phyloP scores from a whole-genome alignment of 2,888 invertebrate genomes.

The Metellina segmentata region DNA sequence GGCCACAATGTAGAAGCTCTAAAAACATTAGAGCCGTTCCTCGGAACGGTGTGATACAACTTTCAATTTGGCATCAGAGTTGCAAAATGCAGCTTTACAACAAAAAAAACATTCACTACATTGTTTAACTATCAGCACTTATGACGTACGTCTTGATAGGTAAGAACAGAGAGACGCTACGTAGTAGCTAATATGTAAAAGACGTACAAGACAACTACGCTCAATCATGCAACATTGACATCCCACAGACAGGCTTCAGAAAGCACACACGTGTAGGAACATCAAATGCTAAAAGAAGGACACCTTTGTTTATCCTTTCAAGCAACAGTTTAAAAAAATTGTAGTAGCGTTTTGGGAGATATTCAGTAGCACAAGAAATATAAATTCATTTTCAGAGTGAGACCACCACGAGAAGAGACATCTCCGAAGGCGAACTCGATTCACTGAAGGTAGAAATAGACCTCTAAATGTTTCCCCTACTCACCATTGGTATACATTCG shows the following conservation, averaged over 20 bases:
- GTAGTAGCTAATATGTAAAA: conserved; percentile 47
- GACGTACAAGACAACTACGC: conserved; percentile 36
- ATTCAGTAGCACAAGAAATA: too few species aligned
- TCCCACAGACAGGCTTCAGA: conserved; percentile 32
- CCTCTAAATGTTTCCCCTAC: too few species aligned
- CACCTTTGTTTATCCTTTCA: background rate
- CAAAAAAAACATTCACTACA: background rate
- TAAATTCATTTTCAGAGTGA: too few species aligned
- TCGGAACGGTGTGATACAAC: conserved; percentile 4
- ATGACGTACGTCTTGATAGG: conserved; percentile 17
- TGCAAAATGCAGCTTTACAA: conserved; percentile 30
- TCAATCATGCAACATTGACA: conserved; percentile 41
- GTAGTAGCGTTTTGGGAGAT: too few species aligned
- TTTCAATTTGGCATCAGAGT: conserved; percentile 46
- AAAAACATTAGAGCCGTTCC: conserved; percentile 53
- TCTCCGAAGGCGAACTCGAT: too few species aligned
- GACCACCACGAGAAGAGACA: too few species aligned
- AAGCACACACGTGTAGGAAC: conserved; percentile 55
- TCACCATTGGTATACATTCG: too few species aligned
- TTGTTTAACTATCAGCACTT: conserved; percentile 20
- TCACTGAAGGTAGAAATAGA: too few species aligned
- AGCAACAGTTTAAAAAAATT: background rate
- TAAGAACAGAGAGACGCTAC: conserved; percentile 23
- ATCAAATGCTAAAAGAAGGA: conserved; percentile 30
- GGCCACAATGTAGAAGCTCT: conserved; percentile 55